Evolutionary conservation across 2,797 vertebrate genomes (phyloP).

Genomic region (Telmatherina bonti): DNA sequence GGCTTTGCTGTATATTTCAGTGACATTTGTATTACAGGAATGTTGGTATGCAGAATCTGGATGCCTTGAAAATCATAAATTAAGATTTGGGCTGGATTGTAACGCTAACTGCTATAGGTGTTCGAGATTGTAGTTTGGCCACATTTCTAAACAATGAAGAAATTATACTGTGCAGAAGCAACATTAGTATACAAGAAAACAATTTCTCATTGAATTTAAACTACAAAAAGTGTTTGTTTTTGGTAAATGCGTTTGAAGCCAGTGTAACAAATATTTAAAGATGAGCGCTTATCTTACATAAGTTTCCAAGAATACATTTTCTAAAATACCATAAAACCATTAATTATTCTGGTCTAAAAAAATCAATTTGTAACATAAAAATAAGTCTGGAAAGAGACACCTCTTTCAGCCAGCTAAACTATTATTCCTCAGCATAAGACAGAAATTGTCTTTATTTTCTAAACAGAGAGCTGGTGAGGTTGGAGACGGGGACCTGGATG

Average conservation of each 20-base stretch:
- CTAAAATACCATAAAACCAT: not conserved
- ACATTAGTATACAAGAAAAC: not conserved
- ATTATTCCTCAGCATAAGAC: not conserved
- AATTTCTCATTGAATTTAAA: not conserved
- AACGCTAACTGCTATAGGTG: not conserved
- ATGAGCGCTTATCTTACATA: not conserved
- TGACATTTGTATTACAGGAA: not conserved
- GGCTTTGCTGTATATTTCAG: not conserved
- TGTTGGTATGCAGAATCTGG: not conserved
- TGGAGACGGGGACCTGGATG: no score
- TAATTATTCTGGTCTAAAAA: not conserved
- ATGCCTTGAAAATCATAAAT: not conserved
- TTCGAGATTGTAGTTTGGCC: not conserved
- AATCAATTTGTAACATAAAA: not conserved
- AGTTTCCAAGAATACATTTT: not conserved
- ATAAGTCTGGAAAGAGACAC: not conserved
- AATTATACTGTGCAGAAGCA: not conserved
- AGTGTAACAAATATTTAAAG: not conserved
- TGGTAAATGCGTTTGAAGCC: not conserved
- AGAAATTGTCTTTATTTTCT: not conserved
- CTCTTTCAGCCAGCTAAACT: not conserved
- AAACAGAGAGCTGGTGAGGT: no score
- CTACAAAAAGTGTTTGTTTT: not conserved
- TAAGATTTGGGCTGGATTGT: not conserved
- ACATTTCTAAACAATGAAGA: not conserved